These are phyloP conservation scores for Agapornis roseicollis DNA, from an alignment of 2,113 vertebrate species.

Conservation along the genomic window DNA sequence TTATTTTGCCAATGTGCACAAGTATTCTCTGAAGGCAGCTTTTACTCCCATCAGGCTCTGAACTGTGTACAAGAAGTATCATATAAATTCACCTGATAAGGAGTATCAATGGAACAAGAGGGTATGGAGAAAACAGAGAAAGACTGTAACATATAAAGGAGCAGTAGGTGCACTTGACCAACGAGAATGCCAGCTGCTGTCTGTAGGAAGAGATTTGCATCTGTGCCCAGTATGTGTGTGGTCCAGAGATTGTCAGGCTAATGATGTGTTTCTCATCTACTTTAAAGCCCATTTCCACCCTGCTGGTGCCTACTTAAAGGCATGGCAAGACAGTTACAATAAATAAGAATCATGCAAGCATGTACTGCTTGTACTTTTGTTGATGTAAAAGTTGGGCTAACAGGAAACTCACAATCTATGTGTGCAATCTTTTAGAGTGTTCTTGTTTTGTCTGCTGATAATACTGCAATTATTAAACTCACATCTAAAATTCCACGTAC, in stretches of 20 bases:
- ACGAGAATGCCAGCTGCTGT: background rate
- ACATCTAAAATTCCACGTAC: background rate
- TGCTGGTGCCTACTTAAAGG: slow-evolving; percentile 1
- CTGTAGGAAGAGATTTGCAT: background rate
- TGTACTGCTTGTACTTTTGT: background rate
- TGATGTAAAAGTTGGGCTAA: background rate
- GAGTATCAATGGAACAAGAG: background rate
- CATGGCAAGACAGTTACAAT: background rate
- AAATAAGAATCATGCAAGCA: background rate
- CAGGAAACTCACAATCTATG: background rate
- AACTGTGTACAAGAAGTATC: background rate
- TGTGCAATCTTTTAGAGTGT: background rate
- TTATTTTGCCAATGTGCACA: background rate
- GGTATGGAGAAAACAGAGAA: background rate
- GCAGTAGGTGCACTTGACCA: background rate
- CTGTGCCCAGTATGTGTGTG: background rate
- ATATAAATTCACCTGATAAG: background rate
- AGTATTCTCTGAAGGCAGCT: background rate
- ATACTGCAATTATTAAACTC: background rate
- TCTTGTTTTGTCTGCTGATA: background rate
- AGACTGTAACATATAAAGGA: background rate
- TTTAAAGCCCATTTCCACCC: slow-evolving; percentile 30
- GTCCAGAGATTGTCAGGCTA: slow-evolving; percentile 21
- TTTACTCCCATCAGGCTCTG: background rate
- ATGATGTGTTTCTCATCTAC: slow-evolving; percentile 1